Conservation (phyloP, 2,113 vertebrate genomes). For the Ophthalmolycus amberensis region DNA sequence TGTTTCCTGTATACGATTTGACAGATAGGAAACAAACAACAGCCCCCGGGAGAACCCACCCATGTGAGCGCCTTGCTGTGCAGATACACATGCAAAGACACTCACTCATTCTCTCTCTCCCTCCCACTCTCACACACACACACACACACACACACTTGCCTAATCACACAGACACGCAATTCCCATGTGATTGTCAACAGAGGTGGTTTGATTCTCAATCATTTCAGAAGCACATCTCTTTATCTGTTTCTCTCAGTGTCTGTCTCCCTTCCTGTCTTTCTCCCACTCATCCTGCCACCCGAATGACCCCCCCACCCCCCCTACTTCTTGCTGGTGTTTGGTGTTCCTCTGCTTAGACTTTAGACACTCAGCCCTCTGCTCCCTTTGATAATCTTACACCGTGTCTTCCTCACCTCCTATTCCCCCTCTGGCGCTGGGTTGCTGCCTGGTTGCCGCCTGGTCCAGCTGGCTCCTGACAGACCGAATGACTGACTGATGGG, state of each 20-base stretch:
- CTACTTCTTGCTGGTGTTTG: constrained; percentile 43
- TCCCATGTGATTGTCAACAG: constrained; percentile 42
- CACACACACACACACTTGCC: constrained; percentile 9
- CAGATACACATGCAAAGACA: constrained; percentile 15
- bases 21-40: constrained; percentile 74
- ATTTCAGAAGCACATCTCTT: constrained; percentile 32
- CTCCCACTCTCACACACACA: constrained; percentile 4
- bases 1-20: constrained; percentile 62
- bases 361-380: constrained; percentile 60
- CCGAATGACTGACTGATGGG: constrained; percentile 47
- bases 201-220: constrained; percentile 42
- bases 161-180: constrained; percentile 35
- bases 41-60: constrained; percentile 57
- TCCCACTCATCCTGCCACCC: constrained; percentile 35
- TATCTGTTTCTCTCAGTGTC: constrained; percentile 27
- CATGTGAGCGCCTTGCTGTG: constrained; percentile 40
- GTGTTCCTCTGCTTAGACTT: constrained; percentile 53
- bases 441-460: constrained; percentile 41
- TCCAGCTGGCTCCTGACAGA: constrained; percentile 57
- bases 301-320: constrained; percentile 35
- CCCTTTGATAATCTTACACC: constrained; percentile 65
- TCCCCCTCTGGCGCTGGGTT: constrained; percentile 47
- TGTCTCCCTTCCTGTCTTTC: constrained; percentile 8
- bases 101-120: neutral
- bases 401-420: constrained; percentile 57